Base-by-base conservation (phyloP, 2,888 invertebrate species). In the Amorpha juglandis region DNA sequence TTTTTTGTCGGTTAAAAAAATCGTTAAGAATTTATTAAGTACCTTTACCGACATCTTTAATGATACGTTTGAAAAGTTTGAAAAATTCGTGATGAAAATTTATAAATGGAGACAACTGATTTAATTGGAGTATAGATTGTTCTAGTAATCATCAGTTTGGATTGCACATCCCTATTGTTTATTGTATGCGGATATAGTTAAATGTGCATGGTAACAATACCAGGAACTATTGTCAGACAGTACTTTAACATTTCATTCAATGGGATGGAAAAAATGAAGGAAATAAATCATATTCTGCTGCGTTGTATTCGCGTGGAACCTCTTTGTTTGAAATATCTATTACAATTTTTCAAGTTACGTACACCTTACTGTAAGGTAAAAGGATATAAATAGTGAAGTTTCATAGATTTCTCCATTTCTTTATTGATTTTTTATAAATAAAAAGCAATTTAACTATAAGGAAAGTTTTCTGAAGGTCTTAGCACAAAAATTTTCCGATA, bases 221-320 rank as follows among this genome's bases (percentile, higher is more conserved):
- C 9, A 1, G 55, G 35, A 35, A 38, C n/a, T 55, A 11, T 55
- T 38, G 19, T 19, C 38, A 21, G 6, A 58, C 42, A 42, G 58
- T 58, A 58, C 12, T 42, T 42, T 42, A 42, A 42, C 58, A 42
- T 42, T 38, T 58, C 11, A 58, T 58, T 42, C 58, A 58, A 42
- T 58, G 42, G 58, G 11, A 58, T 42, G 19, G 38, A 58, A 58
- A 58, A 55, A 42, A 58, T 42, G 58, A 38, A 55, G 38, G 55
- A 42, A 58, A 58, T 42, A 42, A 42, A 58, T 58, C 16, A 58
- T 42, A 58, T 58, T 58, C 11, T 38, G 38, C 38, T 19, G 6
- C 19, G 19, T 19, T 14, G 12, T 58, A 38, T 58, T 42, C 42
- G 16, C 42, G 3, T 12, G 21, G 9, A 58, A 58, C 11, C 6